phyloP scores from a whole-genome alignment of 2,797 vertebrate species.

The Ispidina lecontei region DNA sequence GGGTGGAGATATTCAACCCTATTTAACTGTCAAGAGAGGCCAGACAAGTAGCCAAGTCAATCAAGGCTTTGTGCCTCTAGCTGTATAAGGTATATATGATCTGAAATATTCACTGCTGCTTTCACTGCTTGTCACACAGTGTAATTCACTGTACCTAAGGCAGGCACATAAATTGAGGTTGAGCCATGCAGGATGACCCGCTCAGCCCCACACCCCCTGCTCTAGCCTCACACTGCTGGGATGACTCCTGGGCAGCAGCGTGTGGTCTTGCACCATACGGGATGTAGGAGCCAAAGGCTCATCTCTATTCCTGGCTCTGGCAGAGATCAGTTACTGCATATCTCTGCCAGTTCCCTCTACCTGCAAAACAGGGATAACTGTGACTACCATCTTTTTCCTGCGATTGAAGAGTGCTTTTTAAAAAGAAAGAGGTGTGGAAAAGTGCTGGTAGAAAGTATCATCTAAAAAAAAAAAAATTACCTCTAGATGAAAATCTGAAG shows the following conservation, averaged over 20 bases:
- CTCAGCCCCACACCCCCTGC: neutral
- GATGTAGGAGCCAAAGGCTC: neutral
- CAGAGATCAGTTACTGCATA: neutral
- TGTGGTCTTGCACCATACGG: accelerated
- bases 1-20: neutral
- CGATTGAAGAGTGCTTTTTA: neutral
- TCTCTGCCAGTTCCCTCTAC: neutral
- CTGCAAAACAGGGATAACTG: neutral
- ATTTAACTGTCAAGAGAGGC: neutral
- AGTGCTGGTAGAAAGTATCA: neutral
- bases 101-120: neutral
- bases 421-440: neutral
- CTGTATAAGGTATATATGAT: neutral
- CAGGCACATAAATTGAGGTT: neutral
- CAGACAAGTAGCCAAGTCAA: neutral
- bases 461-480: neutral
- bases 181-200: accelerated
- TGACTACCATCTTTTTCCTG: neutral
- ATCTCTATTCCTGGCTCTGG: neutral
- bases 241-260: accelerated
- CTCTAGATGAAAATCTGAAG: neutral
- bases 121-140: neutral
- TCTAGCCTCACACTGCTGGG: accelerated
- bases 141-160: neutral
- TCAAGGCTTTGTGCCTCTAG: neutral